Conservation (phyloP, 2,888 invertebrate species). For the Taphrorychus bicolor region DNA sequence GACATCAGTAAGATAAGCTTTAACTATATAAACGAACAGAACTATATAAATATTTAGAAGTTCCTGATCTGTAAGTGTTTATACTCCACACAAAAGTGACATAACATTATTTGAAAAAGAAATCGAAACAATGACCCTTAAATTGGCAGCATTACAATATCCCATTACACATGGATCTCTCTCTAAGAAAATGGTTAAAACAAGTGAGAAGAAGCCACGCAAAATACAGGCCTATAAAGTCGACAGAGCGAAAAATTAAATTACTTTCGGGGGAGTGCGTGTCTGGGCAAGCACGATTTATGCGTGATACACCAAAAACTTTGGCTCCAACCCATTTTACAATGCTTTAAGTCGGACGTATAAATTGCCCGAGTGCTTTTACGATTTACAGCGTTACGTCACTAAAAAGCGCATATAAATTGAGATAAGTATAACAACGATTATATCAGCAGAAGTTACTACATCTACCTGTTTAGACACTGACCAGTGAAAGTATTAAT, state of each 20-base stretch:
- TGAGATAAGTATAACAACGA: too few species aligned
- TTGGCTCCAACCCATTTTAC: neutral
- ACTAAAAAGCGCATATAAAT: neutral
- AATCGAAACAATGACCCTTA: too few species aligned
- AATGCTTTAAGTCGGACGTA: too few species aligned
- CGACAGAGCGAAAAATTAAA: constrained; percentile 22
- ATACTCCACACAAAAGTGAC: too few species aligned
- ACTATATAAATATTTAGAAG: too few species aligned
- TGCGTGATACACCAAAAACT: neutral
- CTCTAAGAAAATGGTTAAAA: neutral
- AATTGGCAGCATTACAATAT: too few species aligned
- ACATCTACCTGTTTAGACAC: neutral
- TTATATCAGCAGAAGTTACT: neutral
- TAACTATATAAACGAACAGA: too few species aligned
- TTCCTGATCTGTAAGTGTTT: too few species aligned
- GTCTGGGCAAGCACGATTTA: neutral
- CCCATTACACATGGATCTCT: too few species aligned
- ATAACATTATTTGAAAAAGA: too few species aligned
- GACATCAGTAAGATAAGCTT: too few species aligned
- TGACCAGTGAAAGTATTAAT: neutral
- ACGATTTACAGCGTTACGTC: neutral
- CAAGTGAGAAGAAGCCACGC: neutral
- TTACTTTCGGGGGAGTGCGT: constrained; percentile 10
- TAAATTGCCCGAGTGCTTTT: too few species aligned
- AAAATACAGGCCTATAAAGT: neutral